A percentile compares a stretch with the other conserved stretches of the same genome.
phyloP scores from a whole-genome alignment of 2,888 invertebrate genomes.

The Embidobia sp. region DNA sequence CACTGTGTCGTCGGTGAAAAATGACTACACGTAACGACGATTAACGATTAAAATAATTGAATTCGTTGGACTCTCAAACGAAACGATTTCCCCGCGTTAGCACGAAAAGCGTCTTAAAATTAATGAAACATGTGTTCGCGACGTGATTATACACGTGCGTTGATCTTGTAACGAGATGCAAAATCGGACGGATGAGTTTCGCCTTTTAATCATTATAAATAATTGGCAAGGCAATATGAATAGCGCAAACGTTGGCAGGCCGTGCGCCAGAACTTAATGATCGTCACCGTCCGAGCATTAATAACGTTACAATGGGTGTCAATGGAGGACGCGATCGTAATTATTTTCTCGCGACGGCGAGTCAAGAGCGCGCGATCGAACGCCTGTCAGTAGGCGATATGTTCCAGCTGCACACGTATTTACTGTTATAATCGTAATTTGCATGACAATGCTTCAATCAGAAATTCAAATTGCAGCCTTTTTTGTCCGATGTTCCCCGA shows the following conservation, averaged over 20 bases:
- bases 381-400: constrained; percentile 8
- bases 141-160: constrained; percentile 10
- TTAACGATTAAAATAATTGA: too few relatives aligned
- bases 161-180: too few relatives aligned
- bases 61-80: too few relatives aligned
- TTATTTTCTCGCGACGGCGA: constrained; percentile 44
- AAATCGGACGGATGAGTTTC: constrained; percentile 14
- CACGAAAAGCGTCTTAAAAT: not conserved
- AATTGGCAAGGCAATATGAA: constrained; percentile 32
- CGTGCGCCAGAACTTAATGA: constrained; percentile 45
- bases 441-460: constrained; percentile 59
- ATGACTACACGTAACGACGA: too few relatives aligned
- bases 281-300: constrained; percentile 39
- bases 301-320: constrained; percentile 57
- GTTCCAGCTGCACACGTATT: constrained; percentile 18
- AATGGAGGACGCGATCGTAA: constrained; percentile 47
- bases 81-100: too few relatives aligned
- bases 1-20: too few relatives aligned
- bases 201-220: constrained; percentile 46
- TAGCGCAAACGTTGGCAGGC: constrained; percentile 29
- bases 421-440: constrained; percentile 57
- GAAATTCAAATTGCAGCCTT: constrained; percentile 37
- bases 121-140: not conserved
- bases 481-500: constrained; percentile 21
- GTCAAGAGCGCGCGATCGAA: constrained; percentile 27